Percentiles rank a stretch among this genome's conserved stretches.
Conservation (phyloP, 2,888 invertebrate genomes). For the Plemyria rubiginata region DNA sequence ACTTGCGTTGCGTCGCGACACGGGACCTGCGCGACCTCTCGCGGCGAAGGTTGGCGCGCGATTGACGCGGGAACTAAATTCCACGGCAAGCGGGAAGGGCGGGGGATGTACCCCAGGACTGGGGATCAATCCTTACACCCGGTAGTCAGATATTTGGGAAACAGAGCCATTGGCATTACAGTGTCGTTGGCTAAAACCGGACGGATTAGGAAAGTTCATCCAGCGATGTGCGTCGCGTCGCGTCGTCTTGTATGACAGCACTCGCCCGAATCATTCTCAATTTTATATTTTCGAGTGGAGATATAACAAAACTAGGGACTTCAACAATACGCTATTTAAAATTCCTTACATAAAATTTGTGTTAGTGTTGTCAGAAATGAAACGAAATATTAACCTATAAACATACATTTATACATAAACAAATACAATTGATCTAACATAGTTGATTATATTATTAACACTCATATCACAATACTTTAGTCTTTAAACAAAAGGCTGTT, state of each 20-base stretch:
- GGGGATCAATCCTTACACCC: slow-evolving; percentile 63
- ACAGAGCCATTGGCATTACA: slow-evolving; percentile 56
- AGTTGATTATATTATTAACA: slow-evolving; percentile 54
- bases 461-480: slow-evolving; percentile 82
- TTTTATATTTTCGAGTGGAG: not conserved
- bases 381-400: slow-evolving; percentile 67
- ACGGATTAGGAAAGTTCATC: slow-evolving; percentile 38
- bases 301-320: no score
- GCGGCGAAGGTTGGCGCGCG: slow-evolving; percentile 80
- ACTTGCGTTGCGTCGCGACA: slow-evolving; percentile 63
- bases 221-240: slow-evolving; percentile 11
- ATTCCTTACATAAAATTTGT: no score
- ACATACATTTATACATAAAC: slow-evolving; percentile 70
- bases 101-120: slow-evolving; percentile 73
- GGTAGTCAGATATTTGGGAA: slow-evolving; percentile 59
- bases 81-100: slow-evolving; percentile 59
- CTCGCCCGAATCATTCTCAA: not conserved
- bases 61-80: slow-evolving; percentile 63
- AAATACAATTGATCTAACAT: slow-evolving; percentile 55
- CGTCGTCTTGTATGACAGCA: not conserved
- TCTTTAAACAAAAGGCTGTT: slow-evolving; percentile 55
- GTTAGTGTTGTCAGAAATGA: slow-evolving; percentile 51
- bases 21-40: slow-evolving; percentile 73
- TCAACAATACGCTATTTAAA: no score
- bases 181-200: slow-evolving; percentile 40